phyloP scores from a whole-genome alignment of 1,140 invertebrate genomes.

The Meloidogyne exigua region DNA sequence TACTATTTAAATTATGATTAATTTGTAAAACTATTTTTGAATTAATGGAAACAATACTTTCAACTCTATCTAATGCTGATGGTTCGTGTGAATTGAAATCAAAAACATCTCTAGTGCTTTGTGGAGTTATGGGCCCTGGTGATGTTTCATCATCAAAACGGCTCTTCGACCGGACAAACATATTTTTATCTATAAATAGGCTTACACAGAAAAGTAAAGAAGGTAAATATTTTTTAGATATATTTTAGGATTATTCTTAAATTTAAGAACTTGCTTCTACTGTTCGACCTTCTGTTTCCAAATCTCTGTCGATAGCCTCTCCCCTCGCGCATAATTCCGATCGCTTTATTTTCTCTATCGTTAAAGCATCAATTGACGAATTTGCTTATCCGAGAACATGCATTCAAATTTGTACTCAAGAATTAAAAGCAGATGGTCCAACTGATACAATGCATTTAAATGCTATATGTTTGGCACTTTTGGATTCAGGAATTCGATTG shows the following conservation, averaged over 20 bases:
- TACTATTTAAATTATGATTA: no score
- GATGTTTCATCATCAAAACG: conserved; percentile 30
- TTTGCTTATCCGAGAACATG: conserved; percentile 38
- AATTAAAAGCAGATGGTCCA: conserved; percentile 29
- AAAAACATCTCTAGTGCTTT: conserved; percentile 12
- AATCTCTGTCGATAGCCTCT: background rate
- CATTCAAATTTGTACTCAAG: conserved; percentile 34
- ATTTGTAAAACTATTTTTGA: background rate
- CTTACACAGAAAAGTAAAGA: conserved; percentile 12
- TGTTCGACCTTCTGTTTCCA: conserved; percentile 4
- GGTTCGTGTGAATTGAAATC: conserved; percentile 31
- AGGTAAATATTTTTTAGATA: conserved; percentile 1
- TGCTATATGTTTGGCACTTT: conserved; percentile 32
- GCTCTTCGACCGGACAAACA: conserved; percentile 27
- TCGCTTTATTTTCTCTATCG: conserved; percentile 26
- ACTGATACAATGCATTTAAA: conserved; percentile 24
- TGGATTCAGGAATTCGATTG: conserved; percentile 44
- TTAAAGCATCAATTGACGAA: conserved; percentile 35
- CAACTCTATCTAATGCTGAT: conserved; percentile 23
- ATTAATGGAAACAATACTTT: conserved; percentile 14
- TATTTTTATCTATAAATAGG: conserved; percentile 29
- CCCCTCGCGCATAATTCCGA: conserved; percentile 4
- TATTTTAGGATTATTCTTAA: background rate
- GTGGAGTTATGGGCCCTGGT: conserved; percentile 32
- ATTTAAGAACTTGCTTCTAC: background rate